Base-by-base conservation (phyloP, 2,113 vertebrate species). In the Nothobranchius furzeri region DNA sequence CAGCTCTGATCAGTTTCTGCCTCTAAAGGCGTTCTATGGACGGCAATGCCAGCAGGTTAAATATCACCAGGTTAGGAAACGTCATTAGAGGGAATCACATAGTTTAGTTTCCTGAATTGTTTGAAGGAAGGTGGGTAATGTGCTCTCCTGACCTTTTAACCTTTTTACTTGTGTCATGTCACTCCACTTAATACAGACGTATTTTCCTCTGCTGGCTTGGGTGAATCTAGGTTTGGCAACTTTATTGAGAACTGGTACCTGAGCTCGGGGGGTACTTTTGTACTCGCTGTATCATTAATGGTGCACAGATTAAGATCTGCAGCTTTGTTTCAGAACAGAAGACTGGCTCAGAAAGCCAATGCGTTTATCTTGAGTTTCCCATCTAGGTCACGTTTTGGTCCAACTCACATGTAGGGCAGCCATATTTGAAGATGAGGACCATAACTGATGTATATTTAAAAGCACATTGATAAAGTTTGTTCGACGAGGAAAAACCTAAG, bases 261-360 rank as follows among this genome's bases (percentile, higher is more conserved):
- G 78, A 87, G 82, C 82, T 69, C 30, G 30, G 30, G 76, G 64
- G 62, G 70, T 86, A 58, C 85, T 79, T 90, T 90, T 92, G 88
- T 91, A 91, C 89, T 78, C 79, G 64, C 78, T 92, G 76, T 87
- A 91, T 91, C 86, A 91, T 92, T 92, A 90, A 92, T 91, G 85
- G 84, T 54, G 50, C 60, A 2, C 81, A 12, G 88, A 87, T 89
- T 88, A 88, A 86, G 83, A 84, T 81, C 81, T 68, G 15, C 68
- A 71, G 87, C 85, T 88, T 76, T 79, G 82, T 79, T 75, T 60
- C 81, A 76, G 68, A 82, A 59, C 20, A 76, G 69, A 24, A 82
- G 78, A 76, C 70, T n/a, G 75, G 63, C 69, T 60, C 64, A 6
- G 82, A 78, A 91, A 91, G 87, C 87, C 6, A 79, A 91, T 85